These are phyloP conservation scores for Tympanoctomys barrerae DNA, from an alignment of 2,797 vertebrate genomes.

Conservation along the genomic window DNA sequence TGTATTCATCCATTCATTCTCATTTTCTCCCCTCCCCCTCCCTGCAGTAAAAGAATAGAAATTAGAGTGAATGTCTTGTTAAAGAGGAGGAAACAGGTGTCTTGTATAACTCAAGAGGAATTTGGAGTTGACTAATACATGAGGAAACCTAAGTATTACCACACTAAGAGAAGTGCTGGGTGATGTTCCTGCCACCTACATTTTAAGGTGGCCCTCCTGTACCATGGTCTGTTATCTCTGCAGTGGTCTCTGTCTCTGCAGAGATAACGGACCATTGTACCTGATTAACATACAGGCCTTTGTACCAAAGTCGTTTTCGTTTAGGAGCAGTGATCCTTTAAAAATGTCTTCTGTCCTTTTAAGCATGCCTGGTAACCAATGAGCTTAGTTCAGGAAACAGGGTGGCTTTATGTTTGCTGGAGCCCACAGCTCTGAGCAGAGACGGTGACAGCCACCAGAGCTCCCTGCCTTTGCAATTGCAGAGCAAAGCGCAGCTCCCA, in stretches of 20 bases:
- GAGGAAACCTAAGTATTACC: neutral
- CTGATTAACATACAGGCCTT: neutral
- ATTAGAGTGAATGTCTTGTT: neutral
- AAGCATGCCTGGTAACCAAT: neutral
- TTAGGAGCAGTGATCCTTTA: neutral
- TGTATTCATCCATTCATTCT: neutral
- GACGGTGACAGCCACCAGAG: neutral
- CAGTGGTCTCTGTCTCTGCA: no score
- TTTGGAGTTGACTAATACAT: neutral
- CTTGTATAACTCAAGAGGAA: neutral
- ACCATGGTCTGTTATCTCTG: no score
- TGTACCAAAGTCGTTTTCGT: neutral
- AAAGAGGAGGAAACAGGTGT: neutral
- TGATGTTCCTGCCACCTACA: neutral
- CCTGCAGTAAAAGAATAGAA: neutral
- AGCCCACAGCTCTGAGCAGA: neutral
- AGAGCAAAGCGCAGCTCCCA: neutral
- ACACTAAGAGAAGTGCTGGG: neutral
- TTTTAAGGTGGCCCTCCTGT: neutral
- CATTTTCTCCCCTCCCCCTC: neutral
- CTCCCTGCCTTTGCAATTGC: neutral
- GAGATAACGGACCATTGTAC: neutral
- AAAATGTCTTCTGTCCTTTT: constrained; percentile 1
- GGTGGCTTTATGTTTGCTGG: neutral
- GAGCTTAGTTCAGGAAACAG: neutral